A percentile compares a stretch with the other conserved stretches of the same genome.
Conservation (phyloP, 2,113 vertebrate species). For the Antennarius striatus region DNA sequence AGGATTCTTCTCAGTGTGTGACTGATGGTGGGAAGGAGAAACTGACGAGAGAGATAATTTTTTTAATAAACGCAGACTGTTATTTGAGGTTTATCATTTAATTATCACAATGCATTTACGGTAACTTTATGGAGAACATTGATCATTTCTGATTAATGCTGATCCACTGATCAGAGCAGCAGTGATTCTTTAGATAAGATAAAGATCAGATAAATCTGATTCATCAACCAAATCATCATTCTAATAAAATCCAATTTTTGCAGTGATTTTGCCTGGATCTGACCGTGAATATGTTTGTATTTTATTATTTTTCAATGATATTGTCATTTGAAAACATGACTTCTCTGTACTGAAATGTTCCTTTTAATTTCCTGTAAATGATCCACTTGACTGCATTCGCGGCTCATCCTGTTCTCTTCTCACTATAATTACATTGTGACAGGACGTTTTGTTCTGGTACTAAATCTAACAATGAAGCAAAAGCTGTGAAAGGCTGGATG, state of each 20-base stretch:
- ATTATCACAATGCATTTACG: background rate
- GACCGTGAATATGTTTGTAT: background rate
- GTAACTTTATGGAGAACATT: background rate
- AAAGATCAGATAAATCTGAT: background rate
- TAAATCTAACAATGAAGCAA: background rate
- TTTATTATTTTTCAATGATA: background rate
- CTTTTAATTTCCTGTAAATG: no score
- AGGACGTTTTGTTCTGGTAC: background rate
- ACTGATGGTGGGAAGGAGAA: background rate
- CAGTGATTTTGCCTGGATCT: background rate
- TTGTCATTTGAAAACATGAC: background rate
- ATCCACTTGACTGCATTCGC: no score
- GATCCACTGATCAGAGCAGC: constrained; percentile 7
- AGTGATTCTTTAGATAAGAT: background rate
- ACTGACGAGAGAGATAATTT: background rate
- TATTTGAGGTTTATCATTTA: background rate
- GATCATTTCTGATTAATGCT: background rate
- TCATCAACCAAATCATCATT: background rate
- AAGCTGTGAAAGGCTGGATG: background rate
- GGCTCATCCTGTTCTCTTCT: no score
- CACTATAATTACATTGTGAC: background rate
- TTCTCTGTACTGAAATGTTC: no score
- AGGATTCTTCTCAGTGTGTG: constrained; percentile 30
- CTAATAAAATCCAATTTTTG: background rate
- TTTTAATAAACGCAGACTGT: constrained; percentile 7